phyloP scores from a whole-genome alignment of 2,113 vertebrate species.

The Lamprologus lemairii region DNA sequence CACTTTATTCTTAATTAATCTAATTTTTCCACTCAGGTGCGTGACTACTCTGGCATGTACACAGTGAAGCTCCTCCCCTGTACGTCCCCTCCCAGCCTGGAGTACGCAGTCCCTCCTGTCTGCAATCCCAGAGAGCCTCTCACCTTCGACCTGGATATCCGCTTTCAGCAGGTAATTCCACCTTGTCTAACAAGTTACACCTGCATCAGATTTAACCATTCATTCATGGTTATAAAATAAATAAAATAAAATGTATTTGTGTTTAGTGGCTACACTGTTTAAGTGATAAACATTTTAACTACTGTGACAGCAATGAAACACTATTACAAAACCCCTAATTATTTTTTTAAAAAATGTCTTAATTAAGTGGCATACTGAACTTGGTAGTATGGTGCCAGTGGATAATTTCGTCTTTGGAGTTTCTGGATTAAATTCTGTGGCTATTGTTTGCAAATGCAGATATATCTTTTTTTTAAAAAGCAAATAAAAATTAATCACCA shows the following conservation, averaged over 20 bases:
- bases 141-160: conserved; percentile 88
- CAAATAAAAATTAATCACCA: background rate
- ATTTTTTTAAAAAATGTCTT: background rate
- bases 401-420: background rate
- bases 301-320: background rate
- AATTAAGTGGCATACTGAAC: background rate
- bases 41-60: conserved; percentile 91
- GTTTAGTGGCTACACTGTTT: background rate
- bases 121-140: conserved; percentile 86
- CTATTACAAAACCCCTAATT: background rate
- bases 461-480: background rate
- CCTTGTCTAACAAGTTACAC: background rate
- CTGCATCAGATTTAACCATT: background rate
- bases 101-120: conserved; percentile 80
- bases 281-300: background rate
- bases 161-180: conserved; percentile 87
- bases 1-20: background rate
- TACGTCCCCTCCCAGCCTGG: conserved; percentile 72
- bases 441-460: background rate
- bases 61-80: conserved; percentile 85
- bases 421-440: background rate
- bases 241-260: background rate
- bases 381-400: background rate
- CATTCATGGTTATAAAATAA: background rate
- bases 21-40: conserved; percentile 69